Base-by-base conservation (phyloP, 1,140 invertebrate species). In the Oppia nitens region DNA sequence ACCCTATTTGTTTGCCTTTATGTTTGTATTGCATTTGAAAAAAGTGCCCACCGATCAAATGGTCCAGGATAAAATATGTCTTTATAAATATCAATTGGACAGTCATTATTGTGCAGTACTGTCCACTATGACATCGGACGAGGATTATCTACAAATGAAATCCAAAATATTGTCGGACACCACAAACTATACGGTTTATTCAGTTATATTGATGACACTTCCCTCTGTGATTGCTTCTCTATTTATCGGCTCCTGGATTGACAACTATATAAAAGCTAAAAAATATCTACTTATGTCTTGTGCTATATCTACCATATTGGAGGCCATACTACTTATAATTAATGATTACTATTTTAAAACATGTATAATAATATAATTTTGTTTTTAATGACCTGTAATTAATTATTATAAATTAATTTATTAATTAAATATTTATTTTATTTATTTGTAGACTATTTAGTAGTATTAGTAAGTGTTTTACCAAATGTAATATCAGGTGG, bases 1-100 rank as follows among this genome's bases (percentile, higher is more conserved):
- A 55, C 57, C 57, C 6, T 27, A 29, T 20, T 11, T 29, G 17
- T 58, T 58, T 32, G 3, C 57, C 12, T 28, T 24, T 27, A 58
- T 55, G 26, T 58, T 58, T n/a, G 6, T 4, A 17, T 59, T 12
- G 23, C 6, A 11, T 17, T 55, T 58, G 4, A 58, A 58, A 24
- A 17, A 14, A 28, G 11, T 27, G 3, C 47, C 57, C 28, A 4
- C 3, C 9, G 11, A 58, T 63, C 75, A 81, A 65, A 72, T 89
- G 59, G 79, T 78, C 62, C 32, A 53, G 23, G 76, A 78, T 32
- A 63, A 63, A 32, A 59, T 58, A 23, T 58, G 57, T 26, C 54
- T 59, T 17, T 23, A 14, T 6, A 3, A 32, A 21, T 56, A 56
- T 21, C 21, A 49, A 24, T 32, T 53, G 27, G 6, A 27, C 9